Conservation (phyloP, 2,797 vertebrate species). For the Sphaeramia orbicularis region DNA sequence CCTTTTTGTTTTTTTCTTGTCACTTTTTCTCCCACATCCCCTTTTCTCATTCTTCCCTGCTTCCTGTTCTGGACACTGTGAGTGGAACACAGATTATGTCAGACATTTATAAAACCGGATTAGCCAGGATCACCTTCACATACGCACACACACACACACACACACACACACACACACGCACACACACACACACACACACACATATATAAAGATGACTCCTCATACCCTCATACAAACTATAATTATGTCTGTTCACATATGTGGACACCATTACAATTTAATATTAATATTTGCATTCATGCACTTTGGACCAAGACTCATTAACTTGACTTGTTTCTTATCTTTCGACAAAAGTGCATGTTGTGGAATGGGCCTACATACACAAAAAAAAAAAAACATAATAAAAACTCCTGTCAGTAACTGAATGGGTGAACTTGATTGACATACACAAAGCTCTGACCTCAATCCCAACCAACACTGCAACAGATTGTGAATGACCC, state of each 20-base stretch:
- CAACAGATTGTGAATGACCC: no score
- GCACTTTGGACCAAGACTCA: no score
- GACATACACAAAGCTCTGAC: not conserved
- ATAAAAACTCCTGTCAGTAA: no score
- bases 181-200: slow-evolving; percentile 24
- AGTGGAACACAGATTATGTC: slow-evolving; percentile 77
- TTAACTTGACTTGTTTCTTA: no score
- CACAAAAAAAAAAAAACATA: no score
- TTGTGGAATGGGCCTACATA: no score
- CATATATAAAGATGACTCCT: slow-evolving; percentile 28
- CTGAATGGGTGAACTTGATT: not conserved
- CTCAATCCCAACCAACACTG: not conserved
- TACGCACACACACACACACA: slow-evolving; percentile 28
- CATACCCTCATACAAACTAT: slow-evolving; percentile 21
- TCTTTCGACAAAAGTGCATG: no score
- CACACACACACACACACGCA: slow-evolving; percentile 11
- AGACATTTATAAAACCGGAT: slow-evolving; percentile 80
- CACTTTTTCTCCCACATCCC: slow-evolving; percentile 7
- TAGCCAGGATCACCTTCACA: slow-evolving; percentile 80
- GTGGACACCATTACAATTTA: no score
- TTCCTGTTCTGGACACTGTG: slow-evolving; percentile 61
- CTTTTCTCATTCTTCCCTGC: slow-evolving; percentile 35
- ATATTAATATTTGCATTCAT: no score
- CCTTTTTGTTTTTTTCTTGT: slow-evolving; percentile 35
- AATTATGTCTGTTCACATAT: slow-evolving; percentile 20